A percentile compares a stretch with the other conserved stretches of the same genome.
These are phyloP conservation scores for Crocuta crocuta DNA, from an alignment of 2,113 vertebrate genomes.

Conservation along the genomic window DNA sequence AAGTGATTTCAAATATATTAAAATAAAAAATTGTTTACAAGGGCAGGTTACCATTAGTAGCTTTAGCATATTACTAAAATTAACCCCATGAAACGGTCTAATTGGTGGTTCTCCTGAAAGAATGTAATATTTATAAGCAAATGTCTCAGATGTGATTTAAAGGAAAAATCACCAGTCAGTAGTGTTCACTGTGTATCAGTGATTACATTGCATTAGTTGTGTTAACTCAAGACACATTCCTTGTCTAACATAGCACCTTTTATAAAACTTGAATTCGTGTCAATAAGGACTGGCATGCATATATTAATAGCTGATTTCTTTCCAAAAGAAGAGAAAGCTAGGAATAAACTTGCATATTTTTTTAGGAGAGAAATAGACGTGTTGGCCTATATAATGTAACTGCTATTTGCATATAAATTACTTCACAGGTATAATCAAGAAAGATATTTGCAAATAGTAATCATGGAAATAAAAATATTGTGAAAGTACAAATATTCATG, in stretches of 20 bases:
- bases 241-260: not conserved
- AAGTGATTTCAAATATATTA: conserved; percentile 14
- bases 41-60: not conserved
- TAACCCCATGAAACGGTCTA: not conserved
- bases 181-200: not conserved
- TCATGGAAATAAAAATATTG: conserved; percentile 64
- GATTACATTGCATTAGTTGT: not conserved
- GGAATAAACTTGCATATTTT: conserved; percentile 45
- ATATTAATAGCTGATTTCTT: conserved; percentile 36
- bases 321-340: not conserved
- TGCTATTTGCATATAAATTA: conserved; percentile 73
- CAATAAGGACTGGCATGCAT: not conserved
- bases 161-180: not conserved
- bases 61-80: not conserved
- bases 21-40: conserved; percentile 21
- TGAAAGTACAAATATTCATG: conserved; percentile 66
- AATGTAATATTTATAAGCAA: conserved; percentile 30
- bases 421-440: conserved; percentile 62
- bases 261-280: conserved; percentile 48
- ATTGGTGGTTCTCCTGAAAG: not conserved
- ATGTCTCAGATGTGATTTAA: not conserved
- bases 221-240: not conserved
- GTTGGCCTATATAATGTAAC: conserved; percentile 16
- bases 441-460: conserved; percentile 58
- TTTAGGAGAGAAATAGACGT: conserved; percentile 56